phyloP scores from a whole-genome alignment of 2,113 vertebrate species.

The Melanerpes formicivorus region DNA sequence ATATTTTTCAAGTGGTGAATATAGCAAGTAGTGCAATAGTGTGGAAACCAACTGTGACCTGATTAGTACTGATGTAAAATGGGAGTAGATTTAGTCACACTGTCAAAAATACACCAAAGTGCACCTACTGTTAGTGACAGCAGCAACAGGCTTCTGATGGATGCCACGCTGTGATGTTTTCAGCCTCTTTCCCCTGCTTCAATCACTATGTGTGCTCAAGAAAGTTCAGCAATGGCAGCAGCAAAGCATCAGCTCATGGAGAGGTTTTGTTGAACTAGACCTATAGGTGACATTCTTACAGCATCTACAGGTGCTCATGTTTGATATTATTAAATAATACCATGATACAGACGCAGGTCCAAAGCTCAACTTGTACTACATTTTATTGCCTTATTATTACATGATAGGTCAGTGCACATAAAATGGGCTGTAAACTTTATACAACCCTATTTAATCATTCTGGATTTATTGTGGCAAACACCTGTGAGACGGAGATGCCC shows the following conservation, averaged over 20 bases:
- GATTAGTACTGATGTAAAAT: no score
- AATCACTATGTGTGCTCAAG: neutral
- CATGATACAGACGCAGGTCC: neutral
- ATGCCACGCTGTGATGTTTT: neutral
- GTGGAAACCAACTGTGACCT: no score
- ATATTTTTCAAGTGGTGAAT: no score
- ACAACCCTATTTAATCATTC: conserved; percentile 45
- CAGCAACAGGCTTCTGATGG: neutral
- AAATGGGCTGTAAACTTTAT: conserved; percentile 55
- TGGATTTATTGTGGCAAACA: conserved; percentile 15
- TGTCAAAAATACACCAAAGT: no score
- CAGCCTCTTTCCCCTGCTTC: neutral
- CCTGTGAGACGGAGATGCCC: neutral
- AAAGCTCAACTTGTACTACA: neutral
- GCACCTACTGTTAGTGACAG: no score
- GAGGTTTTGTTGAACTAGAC: neutral
- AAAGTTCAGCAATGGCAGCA: neutral
- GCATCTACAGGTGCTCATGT: neutral
- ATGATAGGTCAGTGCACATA: neutral
- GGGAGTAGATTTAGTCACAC: no score
- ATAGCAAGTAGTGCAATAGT: no score
- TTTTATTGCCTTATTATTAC: conserved; percentile 33
- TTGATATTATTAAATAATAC: neutral
- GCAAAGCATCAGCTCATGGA: neutral
- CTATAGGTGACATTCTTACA: neutral